Evolutionary conservation across 30 jellyfish, hydroid and myxozoan genomes (phyloP).

Genomic region (Phacellophora camtschatica): DNA sequence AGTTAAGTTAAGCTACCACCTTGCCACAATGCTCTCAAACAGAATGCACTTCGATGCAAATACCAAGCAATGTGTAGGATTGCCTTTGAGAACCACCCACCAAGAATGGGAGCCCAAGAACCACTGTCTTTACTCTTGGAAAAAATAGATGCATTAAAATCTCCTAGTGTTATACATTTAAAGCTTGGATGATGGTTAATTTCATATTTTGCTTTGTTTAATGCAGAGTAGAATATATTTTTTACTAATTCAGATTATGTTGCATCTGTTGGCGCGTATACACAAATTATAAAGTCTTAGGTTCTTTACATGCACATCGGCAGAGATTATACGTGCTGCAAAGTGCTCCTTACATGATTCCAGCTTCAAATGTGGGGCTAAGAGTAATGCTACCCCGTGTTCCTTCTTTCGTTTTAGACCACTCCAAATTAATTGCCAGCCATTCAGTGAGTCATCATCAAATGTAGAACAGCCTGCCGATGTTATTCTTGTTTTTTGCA

Average conservation of each 20-base stretch:
- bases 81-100: too few relatives aligned
- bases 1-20: conserved; percentile 1
- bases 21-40: conserved; percentile 3
- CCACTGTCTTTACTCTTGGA: too few relatives aligned
- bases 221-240: neutral
- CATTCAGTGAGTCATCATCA: neutral
- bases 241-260: neutral
- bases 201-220: neutral
- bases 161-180: neutral
- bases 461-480: neutral
- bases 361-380: neutral
- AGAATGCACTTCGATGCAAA: neutral
- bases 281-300: neutral
- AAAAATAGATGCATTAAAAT: conserved; percentile 4
- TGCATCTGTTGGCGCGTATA: neutral
- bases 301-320: neutral
- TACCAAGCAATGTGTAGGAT: too few relatives aligned
- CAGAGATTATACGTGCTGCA: neutral
- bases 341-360: neutral
- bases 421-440: neutral
- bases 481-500: neutral
- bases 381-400: conserved; percentile 9
- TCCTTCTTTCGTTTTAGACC: neutral
- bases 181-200: neutral
- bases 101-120: too few relatives aligned